Percentiles rank a stretch among this genome's conserved stretches.
phyloP scores from a whole-genome alignment of 2,888 invertebrate species.

The Trypoxylon attenuatum region DNA sequence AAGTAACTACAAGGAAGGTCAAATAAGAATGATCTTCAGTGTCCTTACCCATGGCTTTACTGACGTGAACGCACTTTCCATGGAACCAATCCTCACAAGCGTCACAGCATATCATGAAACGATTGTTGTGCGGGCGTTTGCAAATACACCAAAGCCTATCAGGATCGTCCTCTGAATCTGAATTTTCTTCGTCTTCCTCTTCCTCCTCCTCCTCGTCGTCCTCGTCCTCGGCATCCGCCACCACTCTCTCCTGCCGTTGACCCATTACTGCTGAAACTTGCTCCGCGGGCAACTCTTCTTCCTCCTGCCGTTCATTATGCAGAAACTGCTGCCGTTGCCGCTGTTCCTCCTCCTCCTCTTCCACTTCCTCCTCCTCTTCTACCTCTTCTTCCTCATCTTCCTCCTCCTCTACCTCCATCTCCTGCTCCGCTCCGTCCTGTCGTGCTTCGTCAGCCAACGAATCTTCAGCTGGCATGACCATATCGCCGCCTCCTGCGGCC shows the following conservation, averaged over 20 bases:
- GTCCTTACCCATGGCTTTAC: conserved; percentile 85
- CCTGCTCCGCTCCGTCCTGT: background rate
- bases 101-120: conserved; percentile 99
- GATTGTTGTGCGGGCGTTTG: conserved; percentile 94
- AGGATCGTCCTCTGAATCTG: conserved; percentile 94
- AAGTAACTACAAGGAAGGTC: too few relatives aligned
- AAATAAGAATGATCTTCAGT: too few relatives aligned
- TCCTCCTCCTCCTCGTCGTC: conserved; percentile 76
- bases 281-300: background rate
- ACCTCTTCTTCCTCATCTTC: background rate
- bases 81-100: conserved; percentile 98
- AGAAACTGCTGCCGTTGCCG: conserved; percentile 65
- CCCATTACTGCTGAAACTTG: background rate
- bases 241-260: background rate
- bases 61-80: conserved; percentile 96
- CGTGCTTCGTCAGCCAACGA: background rate
- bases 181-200: conserved; percentile 77
- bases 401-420: background rate
- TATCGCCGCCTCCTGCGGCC: too few relatives aligned
- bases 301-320: background rate
- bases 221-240: conserved; percentile 23
- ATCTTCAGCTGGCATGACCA: background rate
- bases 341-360: conserved; percentile 76
- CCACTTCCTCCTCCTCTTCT: conserved; percentile 30
- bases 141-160: conserved; percentile 96